Conservation (phyloP, 2,797 vertebrate genomes). For the Hyperoplus lanceolatus region DNA sequence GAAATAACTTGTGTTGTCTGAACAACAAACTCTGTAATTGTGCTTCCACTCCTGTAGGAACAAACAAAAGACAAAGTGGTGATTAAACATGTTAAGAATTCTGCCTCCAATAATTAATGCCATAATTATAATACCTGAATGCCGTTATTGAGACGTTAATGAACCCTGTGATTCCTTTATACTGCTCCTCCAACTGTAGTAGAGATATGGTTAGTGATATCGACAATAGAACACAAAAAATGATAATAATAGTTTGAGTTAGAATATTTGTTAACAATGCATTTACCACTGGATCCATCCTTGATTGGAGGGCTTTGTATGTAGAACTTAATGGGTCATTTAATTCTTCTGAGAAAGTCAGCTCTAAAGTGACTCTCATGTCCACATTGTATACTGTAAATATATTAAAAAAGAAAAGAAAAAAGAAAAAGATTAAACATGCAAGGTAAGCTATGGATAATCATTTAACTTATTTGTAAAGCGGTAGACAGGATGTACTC, state of each 20-base stretch:
- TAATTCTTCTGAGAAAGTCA: conserved; percentile 23
- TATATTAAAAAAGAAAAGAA: background rate
- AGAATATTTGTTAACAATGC: background rate
- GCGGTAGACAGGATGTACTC: too few species aligned
- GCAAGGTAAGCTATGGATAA: background rate
- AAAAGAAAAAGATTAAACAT: conserved; percentile 8
- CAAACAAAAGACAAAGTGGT: background rate
- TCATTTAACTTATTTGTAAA: background rate
- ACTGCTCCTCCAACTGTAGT: conserved; percentile 35
- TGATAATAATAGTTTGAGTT: background rate
- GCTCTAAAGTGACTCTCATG: conserved; percentile 60
- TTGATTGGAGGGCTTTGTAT: conserved; percentile 15
- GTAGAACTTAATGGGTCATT: background rate
- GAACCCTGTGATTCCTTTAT: conserved; percentile 44
- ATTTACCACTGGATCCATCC: conserved; percentile 63
- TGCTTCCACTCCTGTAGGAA: conserved; percentile 85
- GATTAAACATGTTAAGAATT: background rate
- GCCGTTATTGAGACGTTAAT: background rate
- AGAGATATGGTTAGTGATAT: background rate
- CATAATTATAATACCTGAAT: conserved; percentile 65
- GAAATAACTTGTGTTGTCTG: conserved; percentile 36
- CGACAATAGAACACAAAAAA: background rate
- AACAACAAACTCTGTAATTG: conserved; percentile 78
- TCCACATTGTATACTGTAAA: conserved; percentile 47
- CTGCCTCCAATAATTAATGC: background rate